These are phyloP conservation scores for Misgurnus mizolepis DNA, from an alignment of 2,113 vertebrate genomes.

Conservation along the genomic window DNA sequence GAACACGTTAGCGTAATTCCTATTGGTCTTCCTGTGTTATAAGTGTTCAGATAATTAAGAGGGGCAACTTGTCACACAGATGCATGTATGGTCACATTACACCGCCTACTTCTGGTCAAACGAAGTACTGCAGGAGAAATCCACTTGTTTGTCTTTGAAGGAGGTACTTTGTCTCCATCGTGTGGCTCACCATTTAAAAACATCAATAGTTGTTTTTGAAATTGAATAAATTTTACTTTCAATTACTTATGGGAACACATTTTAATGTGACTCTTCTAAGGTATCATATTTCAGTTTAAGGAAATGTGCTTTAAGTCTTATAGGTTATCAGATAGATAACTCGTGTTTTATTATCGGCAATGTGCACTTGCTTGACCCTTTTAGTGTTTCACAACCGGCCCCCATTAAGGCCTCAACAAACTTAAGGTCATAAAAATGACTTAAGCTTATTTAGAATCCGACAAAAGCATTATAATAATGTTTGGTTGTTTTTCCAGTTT, in stretches of 20 bases:
- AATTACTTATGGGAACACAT: too few species aligned
- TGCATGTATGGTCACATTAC: neutral
- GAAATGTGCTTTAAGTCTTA: too few species aligned
- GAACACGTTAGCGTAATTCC: too few species aligned
- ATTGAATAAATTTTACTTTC: too few species aligned
- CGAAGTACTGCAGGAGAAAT: neutral
- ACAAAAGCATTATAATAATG: too few species aligned
- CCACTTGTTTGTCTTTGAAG: neutral
- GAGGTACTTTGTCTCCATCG: constrained; percentile 12
- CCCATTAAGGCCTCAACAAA: too few species aligned
- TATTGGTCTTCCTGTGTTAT: too few species aligned
- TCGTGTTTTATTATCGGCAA: neutral
- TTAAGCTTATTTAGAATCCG: too few species aligned
- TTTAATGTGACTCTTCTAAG: too few species aligned
- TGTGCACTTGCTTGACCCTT: neutral
- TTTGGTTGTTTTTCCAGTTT: too few species aligned
- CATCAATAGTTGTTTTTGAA: neutral
- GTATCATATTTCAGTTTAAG: too few species aligned
- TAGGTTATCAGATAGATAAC: neutral
- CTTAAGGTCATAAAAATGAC: too few species aligned
- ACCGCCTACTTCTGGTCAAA: neutral
- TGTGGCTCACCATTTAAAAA: constrained; percentile 10
- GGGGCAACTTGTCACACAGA: neutral
- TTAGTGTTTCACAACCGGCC: neutral
- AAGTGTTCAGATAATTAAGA: neutral